Evolutionary conservation across 2,888 invertebrate genomes (phyloP).

Genomic region (Scrobipalpa costella): DNA sequence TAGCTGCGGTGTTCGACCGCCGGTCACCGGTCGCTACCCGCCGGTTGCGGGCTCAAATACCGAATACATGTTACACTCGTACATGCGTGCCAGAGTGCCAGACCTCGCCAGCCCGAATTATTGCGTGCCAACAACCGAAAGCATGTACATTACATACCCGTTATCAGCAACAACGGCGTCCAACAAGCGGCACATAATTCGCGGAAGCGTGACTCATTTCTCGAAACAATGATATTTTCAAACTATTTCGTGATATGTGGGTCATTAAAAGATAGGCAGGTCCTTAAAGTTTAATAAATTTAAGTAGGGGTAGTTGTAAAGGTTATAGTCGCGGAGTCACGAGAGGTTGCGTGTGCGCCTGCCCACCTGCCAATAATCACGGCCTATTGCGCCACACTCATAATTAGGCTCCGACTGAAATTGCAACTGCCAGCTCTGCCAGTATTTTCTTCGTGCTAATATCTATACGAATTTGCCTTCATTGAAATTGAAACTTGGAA

Average conservation of each 20-base stretch:
- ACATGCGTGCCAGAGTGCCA: constrained; percentile 35
- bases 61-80: constrained; percentile 12
- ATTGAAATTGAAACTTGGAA: background rate
- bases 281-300: constrained; percentile 50
- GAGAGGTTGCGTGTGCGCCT: constrained; percentile 67
- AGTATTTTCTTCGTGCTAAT: constrained; percentile 28
- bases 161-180: constrained; percentile 9
- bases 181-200: constrained; percentile 9
- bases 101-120: constrained; percentile 33
- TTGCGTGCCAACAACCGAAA: constrained; percentile 30
- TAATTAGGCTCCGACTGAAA: constrained; percentile 57
- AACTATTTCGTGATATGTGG: constrained; percentile 20
- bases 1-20: constrained; percentile 61
- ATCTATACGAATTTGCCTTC: constrained; percentile 16
- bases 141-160: constrained; percentile 25
- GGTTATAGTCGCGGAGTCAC: constrained; percentile 48
- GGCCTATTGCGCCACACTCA: constrained; percentile 51
- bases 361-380: constrained; percentile 68
- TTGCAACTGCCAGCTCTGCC: constrained; percentile 44
- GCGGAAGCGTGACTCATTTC: constrained; percentile 15
- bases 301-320: constrained; percentile 53
- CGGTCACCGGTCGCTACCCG: background rate
- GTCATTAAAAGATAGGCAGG: constrained; percentile 28
- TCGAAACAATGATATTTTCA: constrained; percentile 12
- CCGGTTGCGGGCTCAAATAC: constrained; percentile 21